phyloP scores from a whole-genome alignment of 2,888 invertebrate species.

The Carabus problematicus region DNA sequence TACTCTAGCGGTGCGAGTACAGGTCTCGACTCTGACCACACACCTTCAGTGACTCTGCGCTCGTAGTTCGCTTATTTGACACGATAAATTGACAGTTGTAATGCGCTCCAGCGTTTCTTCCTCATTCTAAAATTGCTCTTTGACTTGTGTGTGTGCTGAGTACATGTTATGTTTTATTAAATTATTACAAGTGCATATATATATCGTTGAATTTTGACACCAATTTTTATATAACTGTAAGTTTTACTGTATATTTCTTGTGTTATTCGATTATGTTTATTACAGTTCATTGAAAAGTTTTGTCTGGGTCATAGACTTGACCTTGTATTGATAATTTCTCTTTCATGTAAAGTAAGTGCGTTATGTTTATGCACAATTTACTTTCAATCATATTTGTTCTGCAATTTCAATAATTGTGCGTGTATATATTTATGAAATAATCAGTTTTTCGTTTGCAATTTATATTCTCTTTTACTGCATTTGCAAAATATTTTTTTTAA shows the following conservation, averaged over 20 bases:
- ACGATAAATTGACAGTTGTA: constrained; percentile 24
- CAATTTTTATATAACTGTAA: constrained; percentile 39
- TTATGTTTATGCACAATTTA: constrained; percentile 22
- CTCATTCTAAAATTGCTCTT: constrained; percentile 42
- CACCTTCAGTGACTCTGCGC: too few relatives aligned
- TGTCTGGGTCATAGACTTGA: constrained; percentile 42
- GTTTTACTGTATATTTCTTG: constrained; percentile 12
- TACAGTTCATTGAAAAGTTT: constrained; percentile 10
- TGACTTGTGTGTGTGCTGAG: constrained; percentile 32
- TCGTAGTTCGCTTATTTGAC: neutral
- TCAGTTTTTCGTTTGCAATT: too few relatives aligned
- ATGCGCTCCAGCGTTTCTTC: constrained; percentile 35
- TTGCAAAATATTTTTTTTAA: too few relatives aligned
- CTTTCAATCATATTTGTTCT: neutral
- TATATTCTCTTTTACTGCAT: too few relatives aligned
- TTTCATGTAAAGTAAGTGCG: constrained; percentile 33
- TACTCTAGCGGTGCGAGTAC: too few relatives aligned
- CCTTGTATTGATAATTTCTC: constrained; percentile 41
- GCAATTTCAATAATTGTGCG: neutral
- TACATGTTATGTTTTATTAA: constrained; percentile 37
- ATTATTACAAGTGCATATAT: constrained; percentile 32
- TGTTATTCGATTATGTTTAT: neutral
- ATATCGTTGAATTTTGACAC: constrained; percentile 35
- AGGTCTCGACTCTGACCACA: too few relatives aligned
- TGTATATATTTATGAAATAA: too few relatives aligned